Evolutionary conservation across 2,888 invertebrate genomes (phyloP).

Genomic region (Cremastinae sp.): DNA sequence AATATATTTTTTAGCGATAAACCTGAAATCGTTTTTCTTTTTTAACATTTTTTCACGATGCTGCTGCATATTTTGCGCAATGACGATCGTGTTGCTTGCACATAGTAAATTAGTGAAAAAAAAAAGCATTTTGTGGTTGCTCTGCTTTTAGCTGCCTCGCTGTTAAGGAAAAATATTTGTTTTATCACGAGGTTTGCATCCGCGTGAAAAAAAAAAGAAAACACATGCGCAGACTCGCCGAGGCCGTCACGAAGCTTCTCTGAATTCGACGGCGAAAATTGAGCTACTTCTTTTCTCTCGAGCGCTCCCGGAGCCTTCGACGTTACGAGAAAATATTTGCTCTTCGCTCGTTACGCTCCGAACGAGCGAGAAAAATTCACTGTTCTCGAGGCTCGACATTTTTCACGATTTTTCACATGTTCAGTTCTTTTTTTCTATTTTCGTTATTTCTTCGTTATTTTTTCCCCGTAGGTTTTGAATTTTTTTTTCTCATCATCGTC

Average conservation of each 20-base stretch:
- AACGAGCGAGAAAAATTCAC: constrained; percentile 7
- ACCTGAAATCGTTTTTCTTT: constrained; percentile 3
- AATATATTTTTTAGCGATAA: not conserved
- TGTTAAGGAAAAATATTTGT: constrained; percentile 6
- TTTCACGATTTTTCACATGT: too few species aligned
- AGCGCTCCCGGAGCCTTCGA: not conserved
- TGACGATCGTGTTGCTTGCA: constrained; percentile 43
- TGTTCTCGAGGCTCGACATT: too few species aligned
- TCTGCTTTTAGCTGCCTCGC: constrained; percentile 1
- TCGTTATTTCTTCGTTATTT: too few species aligned
- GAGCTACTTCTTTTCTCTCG: not conserved
- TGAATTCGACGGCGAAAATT: constrained; percentile 32
- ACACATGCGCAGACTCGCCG: not conserved
- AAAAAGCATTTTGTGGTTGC: constrained; percentile 38
- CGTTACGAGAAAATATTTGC: constrained; percentile 27
- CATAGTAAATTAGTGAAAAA: not conserved
- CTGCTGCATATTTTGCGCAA: constrained; percentile 50
- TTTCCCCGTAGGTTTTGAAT: not conserved
- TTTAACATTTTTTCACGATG: constrained; percentile 1
- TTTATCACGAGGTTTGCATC: constrained; percentile 31
- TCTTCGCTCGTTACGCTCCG: constrained; percentile 9
- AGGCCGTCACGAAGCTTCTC: constrained; percentile 40
- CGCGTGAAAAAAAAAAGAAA: constrained; percentile 19
- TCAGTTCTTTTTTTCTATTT: too few species aligned
- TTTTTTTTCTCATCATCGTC: not conserved